Base-by-base conservation (phyloP, 2,797 vertebrate genomes). In the Trematomus bernacchii region DNA sequence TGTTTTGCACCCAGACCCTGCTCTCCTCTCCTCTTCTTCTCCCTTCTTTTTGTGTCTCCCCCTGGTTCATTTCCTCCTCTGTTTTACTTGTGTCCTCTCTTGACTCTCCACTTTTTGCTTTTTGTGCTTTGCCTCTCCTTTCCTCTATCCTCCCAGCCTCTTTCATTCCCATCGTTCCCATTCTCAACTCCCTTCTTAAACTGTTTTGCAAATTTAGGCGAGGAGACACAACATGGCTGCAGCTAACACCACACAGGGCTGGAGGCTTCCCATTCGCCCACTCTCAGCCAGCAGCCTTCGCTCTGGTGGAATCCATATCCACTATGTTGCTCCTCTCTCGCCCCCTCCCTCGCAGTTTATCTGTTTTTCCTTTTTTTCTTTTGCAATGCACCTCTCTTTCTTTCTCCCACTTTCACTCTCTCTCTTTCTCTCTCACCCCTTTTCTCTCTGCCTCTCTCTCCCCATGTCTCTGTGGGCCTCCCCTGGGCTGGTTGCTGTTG, bases 401-500 rank as follows among this genome's bases (percentile, higher is more conserved):
- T 62, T 48, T 43, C 60, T 47, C 23, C 60, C 12, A 78, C 69
- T 66, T 58, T 66, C 42, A 86, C 76, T 77, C 63, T 3, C 23
- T 47, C 72, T 79, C 70, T 66, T 59, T 67, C 40, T 87, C 77
- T 77, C 83, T 15, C 80, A 83, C 76, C 70, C 80, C 52, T 59
- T 78, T 71, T 76, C 84, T 74, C 80, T 81, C 44, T 37, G 52
- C 62, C 61, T 85, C 73, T 83, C 74, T 85, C 88, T 87, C 86
- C 64, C 84, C 68, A 18, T 85, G 88, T 93, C 89, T 93, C 91
- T 85, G 75, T 88, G 90, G 92, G 92, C 93, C 93, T 93, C 92
- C 94, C 92, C 93, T 91, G 90, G 91, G 92, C 91, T 93, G 86
- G 92, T 92, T 92, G 92, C 91, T 93, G 92, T 93, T 93, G 91